Evolutionary conservation across 2,113 vertebrate genomes (phyloP), one percentile per base, ranked within the genome.

Genomic region (Zosterops borbonicus): DNA sequence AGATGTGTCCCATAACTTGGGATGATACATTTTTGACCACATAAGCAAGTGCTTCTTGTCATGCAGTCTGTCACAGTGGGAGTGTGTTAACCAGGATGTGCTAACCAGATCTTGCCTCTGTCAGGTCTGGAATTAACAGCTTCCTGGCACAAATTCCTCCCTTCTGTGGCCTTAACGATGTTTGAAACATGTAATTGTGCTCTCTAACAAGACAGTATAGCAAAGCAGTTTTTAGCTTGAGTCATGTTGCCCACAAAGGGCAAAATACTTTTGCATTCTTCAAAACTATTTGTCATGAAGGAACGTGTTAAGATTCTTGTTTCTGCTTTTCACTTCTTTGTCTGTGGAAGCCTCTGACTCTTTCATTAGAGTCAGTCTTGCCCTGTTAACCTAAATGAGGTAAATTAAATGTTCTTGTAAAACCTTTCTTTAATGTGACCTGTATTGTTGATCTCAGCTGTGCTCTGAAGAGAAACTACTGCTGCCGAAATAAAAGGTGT

Each of bases 21-120:
- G 23, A 12, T 81, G 69, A 24, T n/a, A 4, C 22, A 33, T 67
- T 18, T 52, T n/a, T 50, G 52, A 29, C 60, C 0, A 0, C 44
- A 6, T 52, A 23, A 67, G 33, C 37, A 73, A 12, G 24, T 74
- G 37, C 23, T 67, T 39, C 60, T 44, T 75, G 49, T 46, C 53
- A 46, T 2, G 0, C 20, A 16, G 37, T 58, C 50, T 75, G 53
- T 52, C 33, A 20, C 59, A n/a, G 44, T n/a, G 39, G 15, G 52
- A 20, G 9, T 60, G 62, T 4, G 23, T 53, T 53, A 39, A 46
- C 19, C 10, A 21, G 37, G 28, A n/a, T 81, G 7, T 39, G 60
- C 53, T 46, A 68, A 60, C 11, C 55, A 60, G n/a, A 62, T 47
- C 29, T 55, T 35, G 14, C 47, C 21, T 76, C 55, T 69, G 29